phyloP scores from a whole-genome alignment of 2,888 invertebrate genomes.

The Zygothrica quintamaculata region DNA sequence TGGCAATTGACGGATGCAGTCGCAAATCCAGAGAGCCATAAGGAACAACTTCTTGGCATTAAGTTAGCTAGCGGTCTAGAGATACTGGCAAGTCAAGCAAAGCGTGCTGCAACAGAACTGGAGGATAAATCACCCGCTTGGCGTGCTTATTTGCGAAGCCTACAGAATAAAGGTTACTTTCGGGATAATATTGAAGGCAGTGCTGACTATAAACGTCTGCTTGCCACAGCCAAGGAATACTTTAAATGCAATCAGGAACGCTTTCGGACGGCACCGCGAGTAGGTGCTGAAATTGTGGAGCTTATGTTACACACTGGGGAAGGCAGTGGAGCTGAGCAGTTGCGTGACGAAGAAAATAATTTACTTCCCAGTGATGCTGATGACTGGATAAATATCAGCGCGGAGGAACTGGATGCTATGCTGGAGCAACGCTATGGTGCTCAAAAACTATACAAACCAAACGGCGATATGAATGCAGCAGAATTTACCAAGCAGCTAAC shows the following conservation, averaged over 20 bases:
- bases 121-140: slow-evolving; percentile 88
- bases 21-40: slow-evolving; percentile 86
- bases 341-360: slow-evolving; percentile 85
- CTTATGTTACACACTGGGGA: slow-evolving; percentile 81
- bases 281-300: slow-evolving; percentile 86
- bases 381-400: slow-evolving; percentile 92
- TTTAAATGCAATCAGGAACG: slow-evolving; percentile 87
- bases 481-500: slow-evolving; percentile 86
- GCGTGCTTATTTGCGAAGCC: slow-evolving; percentile 89
- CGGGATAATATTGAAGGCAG: slow-evolving; percentile 92
- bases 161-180: slow-evolving; percentile 92
- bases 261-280: slow-evolving; percentile 84
- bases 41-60: slow-evolving; percentile 91
- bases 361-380: slow-evolving; percentile 89
- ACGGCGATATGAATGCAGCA: slow-evolving; percentile 86
- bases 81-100: slow-evolving; percentile 90
- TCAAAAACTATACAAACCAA: slow-evolving; percentile 85
- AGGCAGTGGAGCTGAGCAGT: slow-evolving; percentile 85
- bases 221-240: slow-evolving; percentile 90
- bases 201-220: slow-evolving; percentile 88
- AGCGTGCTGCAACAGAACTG: slow-evolving; percentile 83
- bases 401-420: slow-evolving; percentile 92
- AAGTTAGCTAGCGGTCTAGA: slow-evolving; percentile 96
- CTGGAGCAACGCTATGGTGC: slow-evolving; percentile 89
- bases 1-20: slow-evolving; percentile 88